Conservation (phyloP, 2,797 vertebrate species). For the Cuniculus paca region DNA sequence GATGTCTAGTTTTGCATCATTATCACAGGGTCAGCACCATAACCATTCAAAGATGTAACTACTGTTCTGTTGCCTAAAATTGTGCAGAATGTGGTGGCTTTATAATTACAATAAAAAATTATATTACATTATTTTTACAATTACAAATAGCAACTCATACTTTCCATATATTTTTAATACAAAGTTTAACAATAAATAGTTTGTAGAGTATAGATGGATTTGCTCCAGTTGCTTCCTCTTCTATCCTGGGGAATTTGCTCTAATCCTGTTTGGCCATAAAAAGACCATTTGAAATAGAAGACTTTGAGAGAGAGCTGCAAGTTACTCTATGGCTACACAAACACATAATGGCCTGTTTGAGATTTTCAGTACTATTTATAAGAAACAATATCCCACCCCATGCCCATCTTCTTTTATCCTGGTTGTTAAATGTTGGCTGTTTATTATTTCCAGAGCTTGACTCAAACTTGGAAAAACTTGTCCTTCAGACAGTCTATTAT, state of each 20-base stretch:
- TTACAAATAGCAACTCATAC: neutral
- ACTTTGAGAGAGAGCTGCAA: neutral
- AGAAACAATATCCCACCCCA: neutral
- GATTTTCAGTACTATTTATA: neutral
- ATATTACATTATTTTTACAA: neutral
- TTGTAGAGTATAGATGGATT: neutral
- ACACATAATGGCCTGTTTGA: neutral
- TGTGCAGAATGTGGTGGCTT: neutral
- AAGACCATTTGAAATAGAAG: neutral
- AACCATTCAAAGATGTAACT: no score
- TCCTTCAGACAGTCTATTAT: neutral
- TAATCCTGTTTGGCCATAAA: neutral
- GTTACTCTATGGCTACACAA: rapidly evolving
- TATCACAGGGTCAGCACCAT: neutral
- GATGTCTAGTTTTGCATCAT: neutral
- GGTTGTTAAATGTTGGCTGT: neutral
- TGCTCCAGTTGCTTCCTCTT: neutral
- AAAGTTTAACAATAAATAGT: neutral
- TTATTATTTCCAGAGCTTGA: neutral
- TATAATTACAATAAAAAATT: neutral
- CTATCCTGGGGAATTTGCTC: neutral
- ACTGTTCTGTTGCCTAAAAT: neutral
- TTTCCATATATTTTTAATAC: neutral
- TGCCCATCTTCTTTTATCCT: neutral
- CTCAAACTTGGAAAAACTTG: neutral